Evolutionary conservation across 2,113 vertebrate species (phyloP).

Genomic region (Aptenodytes patagonicus): DNA sequence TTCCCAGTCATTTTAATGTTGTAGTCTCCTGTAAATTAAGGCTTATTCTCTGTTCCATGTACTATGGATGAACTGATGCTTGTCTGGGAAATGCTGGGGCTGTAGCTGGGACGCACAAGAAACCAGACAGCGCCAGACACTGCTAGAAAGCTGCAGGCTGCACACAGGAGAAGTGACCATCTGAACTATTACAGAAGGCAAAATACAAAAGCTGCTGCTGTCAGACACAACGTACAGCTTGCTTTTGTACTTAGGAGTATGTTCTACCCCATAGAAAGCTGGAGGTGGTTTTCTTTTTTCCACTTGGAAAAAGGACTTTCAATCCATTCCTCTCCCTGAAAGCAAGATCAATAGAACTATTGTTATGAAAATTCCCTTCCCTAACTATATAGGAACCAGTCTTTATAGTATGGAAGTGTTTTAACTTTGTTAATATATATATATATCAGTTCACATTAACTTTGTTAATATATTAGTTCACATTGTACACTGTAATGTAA

Average conservation of each 20-base stretch:
- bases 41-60: background rate
- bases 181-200: background rate
- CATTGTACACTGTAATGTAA: background rate
- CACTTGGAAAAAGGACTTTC: background rate
- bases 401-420: background rate
- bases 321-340: background rate
- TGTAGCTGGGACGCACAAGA: background rate
- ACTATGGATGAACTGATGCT: background rate
- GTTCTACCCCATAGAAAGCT: background rate
- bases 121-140: background rate
- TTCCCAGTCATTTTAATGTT: background rate
- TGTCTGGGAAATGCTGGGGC: background rate
- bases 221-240: background rate
- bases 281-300: background rate
- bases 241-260: background rate
- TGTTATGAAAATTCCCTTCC: background rate
- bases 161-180: background rate
- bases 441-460: too few species aligned
- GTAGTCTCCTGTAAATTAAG: background rate
- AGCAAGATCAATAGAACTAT: background rate
- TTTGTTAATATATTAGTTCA: background rate
- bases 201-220: background rate
- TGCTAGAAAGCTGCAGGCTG: background rate
- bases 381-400: background rate
- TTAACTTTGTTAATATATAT: background rate